A percentile compares a stretch with the other conserved stretches of the same genome.
phyloP scores from a whole-genome alignment of 53 echinoderm and acorn worm species.

The Apostichopus leukothele region DNA sequence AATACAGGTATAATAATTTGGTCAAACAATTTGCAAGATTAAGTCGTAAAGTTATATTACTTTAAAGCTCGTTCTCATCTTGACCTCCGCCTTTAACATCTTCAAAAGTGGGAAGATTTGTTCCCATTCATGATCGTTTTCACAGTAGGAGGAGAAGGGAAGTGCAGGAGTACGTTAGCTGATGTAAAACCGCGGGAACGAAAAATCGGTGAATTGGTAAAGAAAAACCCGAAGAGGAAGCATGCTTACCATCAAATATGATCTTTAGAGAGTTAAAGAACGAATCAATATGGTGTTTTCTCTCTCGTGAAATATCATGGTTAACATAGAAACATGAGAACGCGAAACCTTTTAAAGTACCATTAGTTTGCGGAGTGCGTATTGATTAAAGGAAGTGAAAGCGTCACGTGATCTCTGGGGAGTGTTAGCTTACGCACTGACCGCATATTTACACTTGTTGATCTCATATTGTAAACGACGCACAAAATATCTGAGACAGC shows the following conservation, averaged over 20 bases:
- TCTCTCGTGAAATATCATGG: slow-evolving; percentile 24
- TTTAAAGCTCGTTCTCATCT: too few species aligned
- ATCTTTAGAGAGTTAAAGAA: slow-evolving; percentile 8
- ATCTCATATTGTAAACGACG: not conserved
- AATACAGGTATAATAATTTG: too few species aligned
- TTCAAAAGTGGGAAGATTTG: too few species aligned
- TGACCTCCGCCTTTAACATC: too few species aligned
- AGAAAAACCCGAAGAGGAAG: slow-evolving; percentile 12
- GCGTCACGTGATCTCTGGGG: slow-evolving; percentile 13
- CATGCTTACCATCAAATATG: not conserved
- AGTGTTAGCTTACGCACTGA: slow-evolving; percentile 18
- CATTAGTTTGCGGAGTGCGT: slow-evolving; percentile 26
- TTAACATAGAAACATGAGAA: slow-evolving; percentile 28
- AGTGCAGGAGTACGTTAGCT: not conserved
- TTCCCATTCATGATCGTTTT: too few species aligned
- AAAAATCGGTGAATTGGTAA: slow-evolving; percentile 2
- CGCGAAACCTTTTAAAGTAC: slow-evolving; percentile 25
- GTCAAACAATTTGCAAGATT: too few species aligned
- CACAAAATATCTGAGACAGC: not conserved
- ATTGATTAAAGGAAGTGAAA: slow-evolving; percentile 33
- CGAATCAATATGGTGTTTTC: slow-evolving; percentile 36
- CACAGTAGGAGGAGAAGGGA: not conserved
- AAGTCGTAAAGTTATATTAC: too few species aligned
- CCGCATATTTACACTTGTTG: not conserved
- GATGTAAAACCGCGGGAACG: slow-evolving; percentile 4